Evolutionary conservation across 2,888 invertebrate species (phyloP), one percentile per base, ranked within the genome.

Genomic region (Lobophora halterata): DNA sequence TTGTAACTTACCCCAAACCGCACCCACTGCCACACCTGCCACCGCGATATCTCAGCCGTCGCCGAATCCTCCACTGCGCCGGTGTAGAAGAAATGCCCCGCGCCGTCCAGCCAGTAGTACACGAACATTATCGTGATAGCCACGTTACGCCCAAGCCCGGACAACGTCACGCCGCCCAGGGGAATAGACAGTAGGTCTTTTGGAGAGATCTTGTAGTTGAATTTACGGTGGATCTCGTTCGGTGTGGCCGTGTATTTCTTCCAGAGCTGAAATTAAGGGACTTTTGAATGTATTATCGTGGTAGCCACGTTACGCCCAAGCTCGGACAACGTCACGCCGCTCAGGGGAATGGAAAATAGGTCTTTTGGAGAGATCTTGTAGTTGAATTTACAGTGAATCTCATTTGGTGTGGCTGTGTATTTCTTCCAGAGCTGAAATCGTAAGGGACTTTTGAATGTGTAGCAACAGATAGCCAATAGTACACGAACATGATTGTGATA

Each of bases 1-100:
- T n/a, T n/a, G n/a, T n/a, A n/a, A 65, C 77, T 73, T 61, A 90
- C 90, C 55, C 85, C 71, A 62, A 92, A 92, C 38, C 90, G 77
- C 39, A 92, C 89, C 92, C 93, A 93, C 67, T 93, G 93, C 93
- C 93, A 93, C 36, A 93, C 87, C 73, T 93, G 93, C 12, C 89
- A 90, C 31, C 93, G 81, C 0, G 92, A 92, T 61, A 93, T 93
- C 71, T 93, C 93, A 1, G 93, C 93, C 0, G 93, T 93, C 2
- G 93, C 93, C 0, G 93, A 93, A 65, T 93, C 93, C 65, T 93
- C 93, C 12, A 93, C 89, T 11, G 88, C 86, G 5, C 90, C 91
- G 45, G 88, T 88, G 43, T 90, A 89, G 55, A 89, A 88, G 68
- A 92, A 93, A 60, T 92, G 91, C 0, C 93, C 93, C 13, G 85